Percentiles rank a stretch among this genome's conserved stretches.
These are phyloP conservation scores for Acrobasis suavella DNA, from an alignment of 2,888 invertebrate genomes.

Conservation along the genomic window DNA sequence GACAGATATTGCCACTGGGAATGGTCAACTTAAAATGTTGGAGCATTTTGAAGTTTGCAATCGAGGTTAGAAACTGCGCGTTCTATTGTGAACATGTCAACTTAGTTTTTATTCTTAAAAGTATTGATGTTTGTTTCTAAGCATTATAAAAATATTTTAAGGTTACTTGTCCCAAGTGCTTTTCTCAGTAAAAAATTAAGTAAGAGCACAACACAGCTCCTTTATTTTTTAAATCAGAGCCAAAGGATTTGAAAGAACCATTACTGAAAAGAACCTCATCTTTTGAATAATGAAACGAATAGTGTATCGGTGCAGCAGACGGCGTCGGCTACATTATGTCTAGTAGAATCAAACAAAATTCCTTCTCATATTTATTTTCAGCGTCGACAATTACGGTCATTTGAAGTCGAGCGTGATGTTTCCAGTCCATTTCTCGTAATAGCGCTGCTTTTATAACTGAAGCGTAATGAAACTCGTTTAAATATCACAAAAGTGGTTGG, in stretches of 20 bases:
- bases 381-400: constrained; percentile 70
- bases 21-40: constrained; percentile 1
- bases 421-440: constrained; percentile 78
- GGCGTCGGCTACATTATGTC: constrained; percentile 14
- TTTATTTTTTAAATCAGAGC: too few species aligned
- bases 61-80: not conserved
- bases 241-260: too few species aligned
- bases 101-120: too few species aligned
- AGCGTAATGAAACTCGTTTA: constrained; percentile 80
- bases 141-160: too few species aligned
- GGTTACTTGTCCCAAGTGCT: too few species aligned
- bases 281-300: too few species aligned
- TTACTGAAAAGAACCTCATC: too few species aligned
- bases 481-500: constrained; percentile 80
- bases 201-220: too few species aligned
- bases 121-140: too few species aligned
- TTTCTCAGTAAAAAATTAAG: too few species aligned
- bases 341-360: constrained; percentile 45
- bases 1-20: not conserved
- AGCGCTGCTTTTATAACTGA: constrained; percentile 75
- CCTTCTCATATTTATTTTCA: constrained; percentile 54
- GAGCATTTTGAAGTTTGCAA: not conserved
- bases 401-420: constrained; percentile 73
- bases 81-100: not conserved
- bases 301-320: not conserved